These are phyloP conservation scores for Maniola hyperantus DNA, from an alignment of 2,888 invertebrate genomes.

Conservation along the genomic window DNA sequence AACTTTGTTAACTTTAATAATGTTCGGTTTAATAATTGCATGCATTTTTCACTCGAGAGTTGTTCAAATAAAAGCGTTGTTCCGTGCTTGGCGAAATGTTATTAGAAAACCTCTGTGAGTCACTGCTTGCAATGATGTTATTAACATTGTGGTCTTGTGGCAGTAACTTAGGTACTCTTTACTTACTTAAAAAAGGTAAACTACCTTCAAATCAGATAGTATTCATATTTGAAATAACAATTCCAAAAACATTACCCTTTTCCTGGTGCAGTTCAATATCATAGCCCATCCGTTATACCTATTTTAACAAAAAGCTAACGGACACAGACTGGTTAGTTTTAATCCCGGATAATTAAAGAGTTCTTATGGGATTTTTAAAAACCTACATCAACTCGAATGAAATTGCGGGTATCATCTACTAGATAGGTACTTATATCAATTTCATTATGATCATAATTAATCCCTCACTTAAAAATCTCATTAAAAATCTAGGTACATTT, in stretches of 20 bases:
- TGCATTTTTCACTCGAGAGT: slow-evolving; percentile 29
- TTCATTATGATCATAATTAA: no score
- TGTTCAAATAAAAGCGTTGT: slow-evolving; percentile 27
- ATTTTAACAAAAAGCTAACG: no score
- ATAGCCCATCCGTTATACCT: no score
- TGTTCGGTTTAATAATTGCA: slow-evolving; percentile 16
- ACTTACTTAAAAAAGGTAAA: neutral
- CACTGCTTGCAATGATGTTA: slow-evolving; percentile 34
- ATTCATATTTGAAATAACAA: neutral
- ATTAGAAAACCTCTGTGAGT: slow-evolving; percentile 34
- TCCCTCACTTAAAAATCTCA: neutral
- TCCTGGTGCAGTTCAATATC: no score
- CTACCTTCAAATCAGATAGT: neutral
- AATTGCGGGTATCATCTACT: no score
- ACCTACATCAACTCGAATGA: no score
- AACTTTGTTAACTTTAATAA: slow-evolving; percentile 38
- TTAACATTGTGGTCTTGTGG: slow-evolving; percentile 34
- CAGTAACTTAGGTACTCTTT: slow-evolving; percentile 18
- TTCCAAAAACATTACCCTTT: no score
- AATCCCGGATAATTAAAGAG: no score
- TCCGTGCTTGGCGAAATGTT: slow-evolving; percentile 30
- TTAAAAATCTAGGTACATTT: slow-evolving; percentile 4
- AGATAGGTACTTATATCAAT: no score
- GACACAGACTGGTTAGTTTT: no score
- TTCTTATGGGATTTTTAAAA: no score